Percentiles rank a stretch among this genome's conserved stretches.
These are phyloP conservation scores for Euleptes europaea DNA, from an alignment of 2,113 vertebrate genomes.

Conservation along the genomic window DNA sequence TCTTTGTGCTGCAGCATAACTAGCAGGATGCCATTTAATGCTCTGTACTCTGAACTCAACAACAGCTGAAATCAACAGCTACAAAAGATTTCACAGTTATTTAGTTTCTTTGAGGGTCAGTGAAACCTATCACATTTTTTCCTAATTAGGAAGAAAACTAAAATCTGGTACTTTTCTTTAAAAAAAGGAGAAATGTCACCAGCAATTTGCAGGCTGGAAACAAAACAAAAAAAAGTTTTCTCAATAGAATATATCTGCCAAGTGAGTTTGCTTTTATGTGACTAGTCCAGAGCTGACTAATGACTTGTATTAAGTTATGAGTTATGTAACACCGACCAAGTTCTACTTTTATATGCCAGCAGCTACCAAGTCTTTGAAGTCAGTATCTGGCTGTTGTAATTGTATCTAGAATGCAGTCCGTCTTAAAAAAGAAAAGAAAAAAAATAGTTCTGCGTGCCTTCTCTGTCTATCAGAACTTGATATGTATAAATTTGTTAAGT, in stretches of 20 bases:
- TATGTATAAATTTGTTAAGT: not conserved
- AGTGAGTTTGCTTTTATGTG: not conserved
- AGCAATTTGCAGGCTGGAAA: not conserved
- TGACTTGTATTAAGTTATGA: not conserved
- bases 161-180: not conserved
- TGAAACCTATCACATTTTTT: slow-evolving; percentile 24
- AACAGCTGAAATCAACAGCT: slow-evolving; percentile 10
- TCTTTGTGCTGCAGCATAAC: slow-evolving; percentile 19
- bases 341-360: not conserved
- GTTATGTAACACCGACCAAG: not conserved
- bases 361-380: not conserved
- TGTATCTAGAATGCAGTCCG: not conserved
- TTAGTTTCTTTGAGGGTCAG: slow-evolving; percentile 8
- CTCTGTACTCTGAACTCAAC: slow-evolving; percentile 28
- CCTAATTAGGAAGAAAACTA: slow-evolving; percentile 35
- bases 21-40: slow-evolving; percentile 7
- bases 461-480: not conserved
- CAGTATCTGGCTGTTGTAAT: not conserved
- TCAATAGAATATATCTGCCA: not conserved
- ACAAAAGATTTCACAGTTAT: slow-evolving; percentile 28
- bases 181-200: not conserved
- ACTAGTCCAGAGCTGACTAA: not conserved
- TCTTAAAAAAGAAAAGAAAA: not conserved
- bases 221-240: not conserved
- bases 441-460: accelerated